These are phyloP conservation scores for Xyrauchen texanus DNA, from an alignment of 2,113 vertebrate species.

Conservation along the genomic window DNA sequence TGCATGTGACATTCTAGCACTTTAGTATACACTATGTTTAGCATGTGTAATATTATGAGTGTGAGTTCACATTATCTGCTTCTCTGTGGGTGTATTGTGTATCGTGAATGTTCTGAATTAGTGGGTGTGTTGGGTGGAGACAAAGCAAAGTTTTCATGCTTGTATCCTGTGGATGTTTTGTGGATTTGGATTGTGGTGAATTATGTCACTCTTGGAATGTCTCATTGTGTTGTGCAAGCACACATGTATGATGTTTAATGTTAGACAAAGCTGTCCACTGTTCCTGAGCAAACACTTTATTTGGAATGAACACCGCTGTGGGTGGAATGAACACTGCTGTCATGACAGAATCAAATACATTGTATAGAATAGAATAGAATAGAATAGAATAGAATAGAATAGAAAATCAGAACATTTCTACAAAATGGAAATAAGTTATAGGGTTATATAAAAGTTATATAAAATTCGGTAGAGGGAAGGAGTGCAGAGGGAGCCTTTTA, in stretches of 20 bases:
- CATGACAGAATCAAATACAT: no score
- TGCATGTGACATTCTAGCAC: background rate
- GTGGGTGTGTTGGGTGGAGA: conserved; percentile 44
- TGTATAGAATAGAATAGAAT: no score
- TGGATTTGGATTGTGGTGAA: conserved; percentile 48
- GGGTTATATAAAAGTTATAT: no score
- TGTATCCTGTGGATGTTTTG: conserved; percentile 40
- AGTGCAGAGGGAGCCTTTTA: no score
- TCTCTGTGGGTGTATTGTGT: conserved; percentile 60
- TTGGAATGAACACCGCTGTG: background rate
- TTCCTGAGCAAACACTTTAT: background rate
- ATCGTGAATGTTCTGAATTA: conserved; percentile 57
- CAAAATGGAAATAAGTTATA: no score
- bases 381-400: no score
- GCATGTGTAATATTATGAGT: background rate
- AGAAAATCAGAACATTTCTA: no score
- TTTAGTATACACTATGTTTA: conserved; percentile 2
- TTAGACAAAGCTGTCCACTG: background rate
- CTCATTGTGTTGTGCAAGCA: background rate
- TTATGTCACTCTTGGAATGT: conserved; percentile 46
- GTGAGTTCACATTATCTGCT: conserved; percentile 18
- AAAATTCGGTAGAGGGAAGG: no score
- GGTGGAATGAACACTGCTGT: background rate
- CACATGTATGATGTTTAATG: background rate
- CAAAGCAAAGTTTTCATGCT: background rate